Evolutionary conservation across 35 echinoderm and acorn worm species (phyloP).

Genomic region (Heliocidaris tuberculata): DNA sequence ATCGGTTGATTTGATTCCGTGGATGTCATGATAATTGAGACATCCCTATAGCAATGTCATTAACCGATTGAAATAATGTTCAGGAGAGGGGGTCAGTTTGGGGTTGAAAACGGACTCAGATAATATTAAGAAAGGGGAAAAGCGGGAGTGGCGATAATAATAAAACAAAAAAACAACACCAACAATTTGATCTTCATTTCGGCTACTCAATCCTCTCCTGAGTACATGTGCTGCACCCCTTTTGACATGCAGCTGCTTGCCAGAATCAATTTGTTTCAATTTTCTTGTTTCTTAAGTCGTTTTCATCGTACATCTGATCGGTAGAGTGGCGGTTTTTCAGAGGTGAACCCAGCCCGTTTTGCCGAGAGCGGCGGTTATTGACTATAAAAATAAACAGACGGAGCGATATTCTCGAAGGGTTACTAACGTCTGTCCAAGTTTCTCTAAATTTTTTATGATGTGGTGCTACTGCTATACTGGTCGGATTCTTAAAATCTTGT

Average conservation of each 20-base stretch:
- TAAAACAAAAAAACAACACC: neutral
- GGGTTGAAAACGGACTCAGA: neutral
- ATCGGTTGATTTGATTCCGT: neutral
- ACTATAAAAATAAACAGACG: neutral
- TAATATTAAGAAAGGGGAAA: neutral
- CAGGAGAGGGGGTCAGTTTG: neutral
- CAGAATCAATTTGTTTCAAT: slow-evolving; percentile 8
- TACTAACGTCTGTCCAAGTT: neutral
- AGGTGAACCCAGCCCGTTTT: neutral
- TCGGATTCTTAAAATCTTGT: neutral
- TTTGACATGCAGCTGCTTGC: neutral
- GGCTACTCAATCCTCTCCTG: neutral
- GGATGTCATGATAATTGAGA: neutral
- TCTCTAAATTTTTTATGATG: neutral
- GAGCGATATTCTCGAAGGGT: neutral
- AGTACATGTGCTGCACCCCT: neutral
- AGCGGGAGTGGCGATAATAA: neutral
- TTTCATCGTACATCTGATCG: neutral
- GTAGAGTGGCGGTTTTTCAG: neutral
- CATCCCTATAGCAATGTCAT: neutral
- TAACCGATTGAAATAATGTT: neutral
- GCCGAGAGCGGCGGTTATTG: neutral
- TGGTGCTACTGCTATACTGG: neutral
- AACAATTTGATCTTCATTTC: neutral
- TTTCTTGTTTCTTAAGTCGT: slow-evolving; percentile 9